These are phyloP conservation scores for Leptinotarsa peninsularis DNA, from an alignment of 2,888 invertebrate species.

Conservation along the genomic window DNA sequence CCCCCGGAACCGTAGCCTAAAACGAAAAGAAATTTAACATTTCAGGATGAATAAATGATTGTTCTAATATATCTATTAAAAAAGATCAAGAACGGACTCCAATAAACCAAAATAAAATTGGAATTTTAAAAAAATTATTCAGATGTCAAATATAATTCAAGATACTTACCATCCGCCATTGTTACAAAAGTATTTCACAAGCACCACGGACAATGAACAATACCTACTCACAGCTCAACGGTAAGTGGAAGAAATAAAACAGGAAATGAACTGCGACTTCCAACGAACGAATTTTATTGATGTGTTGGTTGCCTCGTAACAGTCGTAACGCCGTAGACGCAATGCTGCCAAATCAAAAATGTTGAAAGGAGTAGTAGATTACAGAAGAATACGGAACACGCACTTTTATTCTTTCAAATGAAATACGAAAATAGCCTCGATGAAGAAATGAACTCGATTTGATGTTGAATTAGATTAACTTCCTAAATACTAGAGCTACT, in stretches of 20 bases:
- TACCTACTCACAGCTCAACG: neutral
- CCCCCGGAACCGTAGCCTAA: slow-evolving; percentile 40
- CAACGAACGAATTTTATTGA: neutral
- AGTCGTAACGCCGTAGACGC: neutral
- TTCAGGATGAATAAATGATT: neutral
- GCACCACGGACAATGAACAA: neutral
- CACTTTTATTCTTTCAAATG: too few species aligned
- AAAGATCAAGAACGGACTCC: neutral
- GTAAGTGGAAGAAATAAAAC: neutral
- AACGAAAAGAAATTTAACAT: neutral
- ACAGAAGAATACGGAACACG: too few species aligned
- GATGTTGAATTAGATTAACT: too few species aligned
- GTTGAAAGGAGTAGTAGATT: too few species aligned
- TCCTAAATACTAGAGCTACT: too few species aligned
- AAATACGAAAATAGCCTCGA: too few species aligned
- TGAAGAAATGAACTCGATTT: too few species aligned
- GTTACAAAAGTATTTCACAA: neutral
- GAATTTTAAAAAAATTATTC: neutral
- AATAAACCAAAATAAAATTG: neutral
- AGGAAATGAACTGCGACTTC: neutral
- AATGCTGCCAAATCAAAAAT: too few species aligned
- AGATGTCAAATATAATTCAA: neutral
- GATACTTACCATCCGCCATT: slow-evolving; percentile 41
- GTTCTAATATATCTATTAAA: neutral
- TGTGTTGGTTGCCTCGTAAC: slow-evolving; percentile 2